Percentiles rank a stretch among this genome's conserved stretches.
These are phyloP conservation scores for Drosophila merina DNA, from an alignment of 2,888 invertebrate genomes.

Conservation along the genomic window DNA sequence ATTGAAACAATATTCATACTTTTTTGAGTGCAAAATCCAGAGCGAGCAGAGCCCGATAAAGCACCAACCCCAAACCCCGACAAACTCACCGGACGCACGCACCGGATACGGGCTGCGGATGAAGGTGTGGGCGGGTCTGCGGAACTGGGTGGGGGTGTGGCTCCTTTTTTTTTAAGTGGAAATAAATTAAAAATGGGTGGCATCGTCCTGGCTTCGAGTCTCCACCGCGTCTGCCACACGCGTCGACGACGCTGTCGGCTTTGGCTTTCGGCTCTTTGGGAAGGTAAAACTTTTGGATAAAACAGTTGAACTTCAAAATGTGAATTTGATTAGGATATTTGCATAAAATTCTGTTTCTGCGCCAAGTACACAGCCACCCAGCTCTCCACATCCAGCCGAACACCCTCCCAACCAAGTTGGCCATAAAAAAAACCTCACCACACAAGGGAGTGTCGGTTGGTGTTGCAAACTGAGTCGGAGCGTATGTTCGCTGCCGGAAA, in stretches of 20 bases:
- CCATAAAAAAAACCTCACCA: slow-evolving; percentile 63
- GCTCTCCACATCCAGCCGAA: background rate
- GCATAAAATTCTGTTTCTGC: slow-evolving; percentile 82
- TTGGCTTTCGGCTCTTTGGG: slow-evolving; percentile 29
- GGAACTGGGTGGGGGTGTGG: slow-evolving; percentile 26
- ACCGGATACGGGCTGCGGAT: slow-evolving; percentile 72
- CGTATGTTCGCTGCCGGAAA: slow-evolving; percentile 76
- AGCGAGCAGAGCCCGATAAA: slow-evolving; percentile 60
- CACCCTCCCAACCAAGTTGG: slow-evolving; percentile 34
- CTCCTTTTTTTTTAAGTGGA: slow-evolving; percentile 71
- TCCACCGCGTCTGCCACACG: slow-evolving; percentile 52
- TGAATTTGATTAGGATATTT: slow-evolving; percentile 84
- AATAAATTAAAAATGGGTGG: slow-evolving; percentile 84
- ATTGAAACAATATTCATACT: background rate
- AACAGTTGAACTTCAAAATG: slow-evolving; percentile 84
- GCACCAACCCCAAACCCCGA: slow-evolving; percentile 55
- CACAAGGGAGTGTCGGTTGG: slow-evolving; percentile 4
- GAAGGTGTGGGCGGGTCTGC: slow-evolving; percentile 39
- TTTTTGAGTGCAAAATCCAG: slow-evolving; percentile 21
- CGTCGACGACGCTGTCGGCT: slow-evolving; percentile 39
- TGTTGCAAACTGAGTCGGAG: slow-evolving; percentile 46
- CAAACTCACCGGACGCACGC: slow-evolving; percentile 76
- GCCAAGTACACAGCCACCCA: slow-evolving; percentile 45
- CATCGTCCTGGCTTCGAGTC: slow-evolving; percentile 52
- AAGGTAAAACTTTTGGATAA: slow-evolving; percentile 81